phyloP scores from a whole-genome alignment of 2,797 vertebrate species.

The Lepus townsendii region DNA sequence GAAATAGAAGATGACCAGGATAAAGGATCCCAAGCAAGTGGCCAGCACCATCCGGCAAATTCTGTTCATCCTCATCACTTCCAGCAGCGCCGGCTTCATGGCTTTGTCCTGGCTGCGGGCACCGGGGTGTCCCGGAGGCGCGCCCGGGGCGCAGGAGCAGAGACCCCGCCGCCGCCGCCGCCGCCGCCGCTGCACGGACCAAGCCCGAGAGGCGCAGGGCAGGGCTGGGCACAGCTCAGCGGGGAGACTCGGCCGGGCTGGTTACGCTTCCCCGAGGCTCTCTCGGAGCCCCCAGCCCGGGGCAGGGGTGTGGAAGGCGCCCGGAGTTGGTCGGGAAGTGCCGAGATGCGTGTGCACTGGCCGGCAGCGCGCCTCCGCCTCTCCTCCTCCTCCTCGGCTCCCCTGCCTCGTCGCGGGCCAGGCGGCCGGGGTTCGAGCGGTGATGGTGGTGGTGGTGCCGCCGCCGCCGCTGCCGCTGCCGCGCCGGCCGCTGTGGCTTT shows the following conservation, averaged over 20 bases:
- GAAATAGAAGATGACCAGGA: conserved; percentile 99
- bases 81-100: conserved; percentile 96
- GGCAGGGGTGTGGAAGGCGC: conserved; percentile 43
- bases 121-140: conserved; percentile 71
- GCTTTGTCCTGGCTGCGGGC: conserved; percentile 84
- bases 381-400: conserved; percentile 60
- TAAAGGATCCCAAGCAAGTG: conserved; percentile 98
- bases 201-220: conserved; percentile 46
- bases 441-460: conserved; percentile 42
- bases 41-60: conserved; percentile 97
- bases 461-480: conserved; percentile 32
- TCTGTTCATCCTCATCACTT: conserved; percentile 98
- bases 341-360: conserved; percentile 55
- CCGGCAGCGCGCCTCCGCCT: conserved; percentile 59
- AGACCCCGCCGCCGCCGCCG: conserved; percentile 54
- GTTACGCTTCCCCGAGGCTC: background rate
- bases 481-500: conserved; percentile 73
- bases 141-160: conserved; percentile 75
- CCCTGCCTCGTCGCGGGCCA: conserved; percentile 70
- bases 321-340: conserved; percentile 79
- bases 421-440: conserved; percentile 63
- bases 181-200: background rate
- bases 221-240: background rate
- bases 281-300: conserved; percentile 60
- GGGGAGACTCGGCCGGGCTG: background rate